phyloP scores from a whole-genome alignment of 1,140 invertebrate species.

The Helicorthomorpha holstii region DNA sequence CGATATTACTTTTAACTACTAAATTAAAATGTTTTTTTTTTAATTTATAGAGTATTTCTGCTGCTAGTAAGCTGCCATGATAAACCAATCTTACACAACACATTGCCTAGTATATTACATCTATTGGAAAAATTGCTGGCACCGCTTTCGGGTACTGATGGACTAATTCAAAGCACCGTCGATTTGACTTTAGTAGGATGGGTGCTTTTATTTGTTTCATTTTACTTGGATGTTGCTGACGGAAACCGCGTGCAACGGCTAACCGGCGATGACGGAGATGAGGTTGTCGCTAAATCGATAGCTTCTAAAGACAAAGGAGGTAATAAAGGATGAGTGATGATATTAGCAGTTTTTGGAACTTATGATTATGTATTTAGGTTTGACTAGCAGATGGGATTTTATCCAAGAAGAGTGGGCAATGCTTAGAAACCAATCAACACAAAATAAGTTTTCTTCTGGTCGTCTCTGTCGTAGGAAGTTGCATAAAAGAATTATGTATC shows the following conservation, averaged over 20 bases:
- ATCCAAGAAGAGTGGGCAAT: constrained; percentile 48
- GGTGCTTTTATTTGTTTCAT: constrained; percentile 56
- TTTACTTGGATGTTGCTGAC: constrained; percentile 47
- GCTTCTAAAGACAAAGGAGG: background rate
- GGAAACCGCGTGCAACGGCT: background rate
- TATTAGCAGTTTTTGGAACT: background rate
- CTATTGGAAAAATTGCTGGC: constrained; percentile 22
- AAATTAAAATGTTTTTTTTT: constrained; percentile 3
- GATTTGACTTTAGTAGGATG: constrained; percentile 56
- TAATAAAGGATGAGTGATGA: background rate
- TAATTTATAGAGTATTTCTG: constrained; percentile 55
- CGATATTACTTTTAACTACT: constrained; percentile 1
- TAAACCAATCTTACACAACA: background rate
- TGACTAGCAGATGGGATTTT: constrained; percentile 52
- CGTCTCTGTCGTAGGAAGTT: constrained; percentile 41
- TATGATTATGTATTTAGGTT: constrained; percentile 2
- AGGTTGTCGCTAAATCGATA: background rate
- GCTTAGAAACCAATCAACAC: constrained; percentile 2
- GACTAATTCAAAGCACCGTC: constrained; percentile 17
- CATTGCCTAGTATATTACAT: constrained; percentile 17
- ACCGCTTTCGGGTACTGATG: constrained; percentile 11
- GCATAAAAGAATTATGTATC: constrained; percentile 49
- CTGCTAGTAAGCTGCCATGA: constrained; percentile 30
- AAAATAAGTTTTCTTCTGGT: constrained; percentile 1
- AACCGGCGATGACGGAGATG: background rate